These are phyloP conservation scores for Sinocyclocheilus anshuiensis DNA, from an alignment of 2,113 vertebrate genomes.

Conservation along the genomic window DNA sequence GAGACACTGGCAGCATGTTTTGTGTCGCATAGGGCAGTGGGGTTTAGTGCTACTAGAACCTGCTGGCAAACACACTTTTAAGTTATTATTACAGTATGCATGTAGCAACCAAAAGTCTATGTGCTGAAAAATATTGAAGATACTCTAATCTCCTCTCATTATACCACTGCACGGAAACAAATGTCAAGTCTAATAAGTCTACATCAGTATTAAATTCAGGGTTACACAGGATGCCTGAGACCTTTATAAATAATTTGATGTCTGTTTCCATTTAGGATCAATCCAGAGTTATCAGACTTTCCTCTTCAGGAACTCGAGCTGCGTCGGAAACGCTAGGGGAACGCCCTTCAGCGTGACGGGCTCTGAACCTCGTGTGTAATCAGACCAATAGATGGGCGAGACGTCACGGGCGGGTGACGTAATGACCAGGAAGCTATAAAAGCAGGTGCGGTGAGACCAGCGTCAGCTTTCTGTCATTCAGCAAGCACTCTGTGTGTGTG, in stretches of 20 bases:
- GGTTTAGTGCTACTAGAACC: not conserved
- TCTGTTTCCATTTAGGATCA: not conserved
- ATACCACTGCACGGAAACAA: not conserved
- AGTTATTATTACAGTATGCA: conserved; percentile 21
- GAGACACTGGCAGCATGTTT: conserved; percentile 53
- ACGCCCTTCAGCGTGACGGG: no score
- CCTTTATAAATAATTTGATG: not conserved
- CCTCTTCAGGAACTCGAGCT: no score
- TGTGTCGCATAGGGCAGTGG: conserved; percentile 13
- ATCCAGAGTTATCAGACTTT: not conserved
- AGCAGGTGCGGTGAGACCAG: no score
- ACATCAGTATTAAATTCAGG: conserved; percentile 4
- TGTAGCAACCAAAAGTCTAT: conserved; percentile 39
- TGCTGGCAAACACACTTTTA: conserved; percentile 45
- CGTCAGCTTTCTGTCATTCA: no score
- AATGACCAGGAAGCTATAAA: no score
- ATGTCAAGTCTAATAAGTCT: conserved; percentile 6
- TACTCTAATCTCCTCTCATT: not conserved
- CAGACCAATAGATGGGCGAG: no score
- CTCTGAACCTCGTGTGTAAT: no score
- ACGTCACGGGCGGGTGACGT: no score
- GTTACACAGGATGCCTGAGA: not conserved
- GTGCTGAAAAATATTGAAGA: conserved; percentile 15
- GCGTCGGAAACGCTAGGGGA: no score
- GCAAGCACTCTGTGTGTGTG: no score